Base-by-base conservation (phyloP, 2,113 vertebrate species). In the Gymnogyps californianus region DNA sequence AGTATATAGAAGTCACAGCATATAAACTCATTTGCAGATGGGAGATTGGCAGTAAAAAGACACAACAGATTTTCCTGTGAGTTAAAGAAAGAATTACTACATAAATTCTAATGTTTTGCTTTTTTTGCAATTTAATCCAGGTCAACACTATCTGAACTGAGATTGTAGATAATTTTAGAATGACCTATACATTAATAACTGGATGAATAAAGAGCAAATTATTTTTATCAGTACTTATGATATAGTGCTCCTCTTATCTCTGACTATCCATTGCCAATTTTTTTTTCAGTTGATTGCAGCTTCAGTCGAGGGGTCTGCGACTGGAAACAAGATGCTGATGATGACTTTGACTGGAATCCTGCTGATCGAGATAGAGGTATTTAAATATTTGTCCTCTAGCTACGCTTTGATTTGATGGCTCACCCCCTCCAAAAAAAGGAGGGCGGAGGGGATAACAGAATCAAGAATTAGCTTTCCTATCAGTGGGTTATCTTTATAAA, bases 331-430 rank as follows among this genome's bases (percentile, higher is more conserved):
- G 99, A 99, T 75, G 96, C 95, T 87, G 96, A 98, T 74, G 99
- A 99, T 89, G 98, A 99, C 96, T 98, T 99, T 95, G 99, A 99
- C 97, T 99, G 99, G 99, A 99, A 97, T 81, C 98, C 99, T 95
- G 98, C 98, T 58, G 99, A 99, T 94, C 97, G 98, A 90, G 98
- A 98, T 20, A 98, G 98, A 87, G 99, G 99, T 99, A 99, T 91
- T 94, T 93, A 86, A 79, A n/a, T 92, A 81, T n/a, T 13, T 65
- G 13, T 47, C n/a, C 18, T 58, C 9, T 80, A 46, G 25, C n/a
- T 77, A 47, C 46, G 17, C 19, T 89, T 94, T 92, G 36, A 89
- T 71, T 76, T 78, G 34, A 66, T 83, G 42, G n/a, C 15, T 69
- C 24, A 76, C 5, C 2, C 7, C 5, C 18, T 67, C 32, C 6